Evolutionary conservation across 2,797 vertebrate species (phyloP), one percentile per base, ranked within the genome.

Genomic region (Enteromius afrohamiltoni): DNA sequence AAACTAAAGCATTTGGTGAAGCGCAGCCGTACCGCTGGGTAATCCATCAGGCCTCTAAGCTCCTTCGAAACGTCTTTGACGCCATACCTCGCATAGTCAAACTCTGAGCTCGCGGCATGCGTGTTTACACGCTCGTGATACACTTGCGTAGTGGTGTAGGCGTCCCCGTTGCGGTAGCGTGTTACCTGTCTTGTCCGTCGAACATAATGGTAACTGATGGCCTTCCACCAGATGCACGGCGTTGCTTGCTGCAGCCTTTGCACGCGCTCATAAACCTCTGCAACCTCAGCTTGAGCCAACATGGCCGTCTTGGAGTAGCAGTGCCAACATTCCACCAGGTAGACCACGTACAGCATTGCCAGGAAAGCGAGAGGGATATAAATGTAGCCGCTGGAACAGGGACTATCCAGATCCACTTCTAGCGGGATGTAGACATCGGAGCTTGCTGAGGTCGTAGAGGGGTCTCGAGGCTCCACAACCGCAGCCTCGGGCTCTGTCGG

Each of bases 261-360:
- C 83, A 97, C 94, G 13, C 96, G 95, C 84, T 97, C 96, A 0
- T 96, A 96, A 88, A 97, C 97, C 6, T 93, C 93, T 19, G 77
- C 77, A 23, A 93, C 93, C 79, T 97, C 96, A 0, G 95, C 97
- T 71, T 89, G 94, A 86, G 87, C 95, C 93, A 96, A 89, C 92
- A 92, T 93, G 82, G 88, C 95, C 4, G 88, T 96, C 89, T 95
- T 95, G 82, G 95, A 95, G 82, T 96, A 96, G 86, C 96, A 96
- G 92, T 97, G 96, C 96, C 96, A 97, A 71, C 96, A 97, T 91
- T 97, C 96, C 76, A 97, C 96, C 93, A 97, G 90, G 91, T 97
- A 97, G 34, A 97, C 96, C 92, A 97, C 95, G 51, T 97, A 97
- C 16, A 97, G 93, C 94, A 97, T 96, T n/a, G 95, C 95, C 78